Evolutionary conservation across 2,113 vertebrate genomes (phyloP), one percentile per base, ranked within the genome.

Genomic region (Megaceryle torquata): DNA sequence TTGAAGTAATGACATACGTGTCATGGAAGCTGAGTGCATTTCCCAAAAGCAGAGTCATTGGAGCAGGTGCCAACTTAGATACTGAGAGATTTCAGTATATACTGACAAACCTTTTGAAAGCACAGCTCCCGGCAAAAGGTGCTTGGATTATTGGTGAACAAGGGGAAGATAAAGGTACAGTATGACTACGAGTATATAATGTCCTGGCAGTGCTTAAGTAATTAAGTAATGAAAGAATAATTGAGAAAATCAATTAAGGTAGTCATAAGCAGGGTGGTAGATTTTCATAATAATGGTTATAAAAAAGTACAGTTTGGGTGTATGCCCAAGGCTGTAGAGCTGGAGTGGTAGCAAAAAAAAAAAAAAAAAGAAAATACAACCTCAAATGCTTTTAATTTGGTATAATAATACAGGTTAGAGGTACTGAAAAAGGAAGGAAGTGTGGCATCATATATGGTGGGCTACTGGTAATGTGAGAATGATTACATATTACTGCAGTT

Each of bases 1-100:
- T 99, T 97, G 99, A 99, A 97, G 96, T 99, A 69, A 99, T 99
- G 99, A 97, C 99, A 5, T 99, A 99, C 1, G 98, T 99, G 20
- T 98, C 99, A 0, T 99, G 99, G 99, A 99, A 99, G 86, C 98
- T 99, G 96, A 99, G 99, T 24, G 94, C 98, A 3, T 98, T 99
- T 93, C 98, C 99, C 70, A 97, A 98, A 53, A 98, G 96, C 18
- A 98, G 92, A 69, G 99, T 99, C 91, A 98, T 99, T 10, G 99
- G 99, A 84, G 98, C 98, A 31, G 99, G 99, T 41, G 99, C 99
- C 94, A 99, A 99, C 94, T 98, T 99, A 91, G 99, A 99, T 89
- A 99, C 99, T 0, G 98, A 98, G 95, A 98, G 99, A 69, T 98
- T 99, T 35, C 98, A 98, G 48, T 98, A 98, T 61, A 77, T 98